Percentiles rank a stretch among this genome's conserved stretches.
Evolutionary conservation across 2,888 invertebrate genomes (phyloP).

Genomic region (Eremobia ochroleuca): DNA sequence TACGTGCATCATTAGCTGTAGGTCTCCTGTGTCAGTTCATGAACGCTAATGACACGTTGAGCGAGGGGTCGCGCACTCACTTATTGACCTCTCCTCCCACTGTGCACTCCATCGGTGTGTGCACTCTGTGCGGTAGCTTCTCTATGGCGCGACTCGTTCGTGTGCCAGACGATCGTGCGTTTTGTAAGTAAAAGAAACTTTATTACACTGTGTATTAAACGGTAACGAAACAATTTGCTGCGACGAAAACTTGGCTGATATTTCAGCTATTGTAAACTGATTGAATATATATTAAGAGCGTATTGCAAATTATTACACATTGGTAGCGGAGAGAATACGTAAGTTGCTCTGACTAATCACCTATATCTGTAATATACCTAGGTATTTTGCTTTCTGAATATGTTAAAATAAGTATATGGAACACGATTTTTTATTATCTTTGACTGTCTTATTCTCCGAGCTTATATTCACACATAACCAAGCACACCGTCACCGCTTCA

Average conservation of each 20-base stretch:
- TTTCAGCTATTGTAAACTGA: conserved; percentile 28
- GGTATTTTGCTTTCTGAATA: not conserved
- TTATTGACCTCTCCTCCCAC: not conserved
- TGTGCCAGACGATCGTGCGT: conserved; percentile 34
- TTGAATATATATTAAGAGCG: conserved; percentile 41
- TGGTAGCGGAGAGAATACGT: conserved; percentile 2
- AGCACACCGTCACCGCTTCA: no score
- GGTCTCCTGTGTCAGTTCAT: not conserved
- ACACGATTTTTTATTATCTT: not conserved
- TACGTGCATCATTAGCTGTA: not conserved
- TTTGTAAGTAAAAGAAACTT: conserved; percentile 42
- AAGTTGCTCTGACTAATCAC: not conserved
- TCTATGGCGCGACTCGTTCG: conserved; percentile 7
- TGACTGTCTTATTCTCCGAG: not conserved
- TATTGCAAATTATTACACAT: conserved; percentile 15
- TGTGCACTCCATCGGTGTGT: not conserved
- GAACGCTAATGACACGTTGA: not conserved
- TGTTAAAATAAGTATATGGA: not conserved
- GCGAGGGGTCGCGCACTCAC: not conserved
- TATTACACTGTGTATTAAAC: conserved; percentile 42
- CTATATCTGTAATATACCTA: not conserved
- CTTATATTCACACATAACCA: not conserved
- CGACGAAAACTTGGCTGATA: conserved; percentile 37
- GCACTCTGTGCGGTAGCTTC: not conserved
- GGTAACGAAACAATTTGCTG: conserved; percentile 40